phyloP scores from a whole-genome alignment of 2,888 invertebrate genomes.

The Cloeon dipterum region DNA sequence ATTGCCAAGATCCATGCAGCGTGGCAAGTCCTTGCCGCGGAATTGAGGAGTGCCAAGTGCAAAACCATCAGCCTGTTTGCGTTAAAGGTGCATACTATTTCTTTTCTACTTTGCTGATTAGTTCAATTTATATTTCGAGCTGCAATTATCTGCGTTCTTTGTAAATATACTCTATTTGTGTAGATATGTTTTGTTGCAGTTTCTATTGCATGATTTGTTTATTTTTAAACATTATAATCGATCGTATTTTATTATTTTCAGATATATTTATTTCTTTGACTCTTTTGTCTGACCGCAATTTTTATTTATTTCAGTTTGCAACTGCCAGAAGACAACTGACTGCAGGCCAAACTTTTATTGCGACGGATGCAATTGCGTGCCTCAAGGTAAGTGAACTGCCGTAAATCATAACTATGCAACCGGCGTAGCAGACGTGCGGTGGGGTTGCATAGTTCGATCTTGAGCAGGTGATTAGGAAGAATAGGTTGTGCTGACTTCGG shows the following conservation, averaged over 20 bases:
- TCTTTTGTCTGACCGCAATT: background rate
- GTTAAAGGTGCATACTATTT: constrained; percentile 39
- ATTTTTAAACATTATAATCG: too few relatives aligned
- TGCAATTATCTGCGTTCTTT: constrained; percentile 4
- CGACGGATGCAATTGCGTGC: constrained; percentile 45
- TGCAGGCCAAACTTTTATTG: constrained; percentile 35
- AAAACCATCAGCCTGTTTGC: constrained; percentile 65
- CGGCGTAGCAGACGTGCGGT: background rate
- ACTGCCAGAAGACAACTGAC: constrained; percentile 43
- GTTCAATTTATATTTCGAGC: too few relatives aligned
- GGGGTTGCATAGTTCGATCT: background rate
- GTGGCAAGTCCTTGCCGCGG: constrained; percentile 46
- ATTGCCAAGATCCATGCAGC: constrained; percentile 64
- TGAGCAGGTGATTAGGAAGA: too few relatives aligned
- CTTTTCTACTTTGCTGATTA: constrained; percentile 1
- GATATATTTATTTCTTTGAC: too few relatives aligned
- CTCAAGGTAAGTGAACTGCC: constrained; percentile 25
- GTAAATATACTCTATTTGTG: background rate
- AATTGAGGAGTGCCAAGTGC: constrained; percentile 58
- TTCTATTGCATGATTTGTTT: background rate
- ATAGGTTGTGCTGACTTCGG: too few relatives aligned
- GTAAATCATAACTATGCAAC: background rate
- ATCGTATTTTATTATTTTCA: too few relatives aligned
- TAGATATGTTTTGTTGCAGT: background rate
- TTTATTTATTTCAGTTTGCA: constrained; percentile 34